These are phyloP conservation scores for Melopsittacus undulatus DNA, from an alignment of 2,797 vertebrate species.

Conservation along the genomic window DNA sequence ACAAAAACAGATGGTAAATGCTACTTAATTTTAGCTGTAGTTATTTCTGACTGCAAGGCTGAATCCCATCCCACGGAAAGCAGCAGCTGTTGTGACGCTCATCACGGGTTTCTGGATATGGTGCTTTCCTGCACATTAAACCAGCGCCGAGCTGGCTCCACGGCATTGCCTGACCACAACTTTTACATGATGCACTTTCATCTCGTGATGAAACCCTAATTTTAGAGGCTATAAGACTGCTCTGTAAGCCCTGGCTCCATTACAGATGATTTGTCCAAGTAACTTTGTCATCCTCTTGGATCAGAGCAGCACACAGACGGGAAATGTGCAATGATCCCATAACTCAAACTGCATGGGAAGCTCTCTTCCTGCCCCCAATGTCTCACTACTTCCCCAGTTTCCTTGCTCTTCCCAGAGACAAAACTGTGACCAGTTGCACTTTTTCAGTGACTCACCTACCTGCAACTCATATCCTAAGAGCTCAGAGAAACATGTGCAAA, in stretches of 20 bases:
- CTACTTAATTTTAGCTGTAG: slow-evolving; percentile 63
- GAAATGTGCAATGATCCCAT: fast-evolving
- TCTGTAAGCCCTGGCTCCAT: neutral
- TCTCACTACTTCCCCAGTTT: neutral
- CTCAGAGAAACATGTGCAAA: neutral
- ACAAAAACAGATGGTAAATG: slow-evolving; percentile 32
- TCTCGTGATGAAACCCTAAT: neutral
- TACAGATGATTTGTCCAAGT: neutral
- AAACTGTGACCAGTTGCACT: neutral
- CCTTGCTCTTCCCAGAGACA: neutral
- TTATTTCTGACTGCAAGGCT: slow-evolving; percentile 53
- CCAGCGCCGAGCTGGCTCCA: neutral
- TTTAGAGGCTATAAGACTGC: neutral
- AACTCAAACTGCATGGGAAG: fast-evolving
- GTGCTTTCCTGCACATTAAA: neutral
- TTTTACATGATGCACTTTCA: neutral
- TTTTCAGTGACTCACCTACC: neutral
- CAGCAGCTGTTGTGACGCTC: slow-evolving; percentile 39
- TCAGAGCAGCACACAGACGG: neutral
- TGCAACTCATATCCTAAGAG: neutral
- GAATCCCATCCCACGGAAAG: neutral
- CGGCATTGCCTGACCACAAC: neutral
- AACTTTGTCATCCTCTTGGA: neutral
- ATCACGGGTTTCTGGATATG: neutral
- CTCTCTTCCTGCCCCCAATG: neutral